Percentiles rank a stretch among this genome's conserved stretches.
phyloP scores from a whole-genome alignment of 2,113 vertebrate species.

The Proterorhinus semilunaris region DNA sequence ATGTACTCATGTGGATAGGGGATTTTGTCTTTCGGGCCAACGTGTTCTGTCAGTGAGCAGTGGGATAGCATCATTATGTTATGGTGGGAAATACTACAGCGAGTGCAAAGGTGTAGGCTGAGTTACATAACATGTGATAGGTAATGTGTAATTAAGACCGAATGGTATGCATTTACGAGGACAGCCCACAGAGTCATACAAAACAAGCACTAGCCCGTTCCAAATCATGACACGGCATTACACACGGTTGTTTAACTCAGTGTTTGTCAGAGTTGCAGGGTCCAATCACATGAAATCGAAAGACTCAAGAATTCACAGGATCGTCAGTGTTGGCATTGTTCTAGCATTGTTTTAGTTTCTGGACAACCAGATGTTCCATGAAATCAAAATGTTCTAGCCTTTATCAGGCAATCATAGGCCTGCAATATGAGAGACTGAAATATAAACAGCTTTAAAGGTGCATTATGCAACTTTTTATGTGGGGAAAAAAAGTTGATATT shows the following conservation, averaged over 20 bases:
- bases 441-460: too few relatives aligned
- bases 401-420: too few relatives aligned
- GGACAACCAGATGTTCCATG: neutral
- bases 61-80: conserved; percentile 1
- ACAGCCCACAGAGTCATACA: conserved; percentile 80
- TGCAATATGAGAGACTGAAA: too few relatives aligned
- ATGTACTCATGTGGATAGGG: conserved; percentile 5
- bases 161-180: conserved; percentile 79
- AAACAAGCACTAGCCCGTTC: conserved; percentile 75
- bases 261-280: conserved; percentile 80
- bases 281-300: too few relatives aligned
- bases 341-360: neutral
- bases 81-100: conserved; percentile 3
- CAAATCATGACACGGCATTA: conserved; percentile 85
- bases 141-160: conserved; percentile 70
- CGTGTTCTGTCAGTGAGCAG: conserved; percentile 2
- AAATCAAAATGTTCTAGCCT: too few relatives aligned
- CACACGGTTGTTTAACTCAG: conserved; percentile 81
- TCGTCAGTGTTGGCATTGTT: too few relatives aligned
- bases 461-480: too few relatives aligned
- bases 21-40: conserved; percentile 1
- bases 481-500: too few relatives aligned
- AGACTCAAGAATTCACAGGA: too few relatives aligned
- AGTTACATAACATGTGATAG: conserved; percentile 55
- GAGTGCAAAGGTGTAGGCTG: conserved; percentile 15